These are phyloP conservation scores for Orthonychiurus folsomi DNA, from an alignment of 2,888 invertebrate species.

Conservation along the genomic window DNA sequence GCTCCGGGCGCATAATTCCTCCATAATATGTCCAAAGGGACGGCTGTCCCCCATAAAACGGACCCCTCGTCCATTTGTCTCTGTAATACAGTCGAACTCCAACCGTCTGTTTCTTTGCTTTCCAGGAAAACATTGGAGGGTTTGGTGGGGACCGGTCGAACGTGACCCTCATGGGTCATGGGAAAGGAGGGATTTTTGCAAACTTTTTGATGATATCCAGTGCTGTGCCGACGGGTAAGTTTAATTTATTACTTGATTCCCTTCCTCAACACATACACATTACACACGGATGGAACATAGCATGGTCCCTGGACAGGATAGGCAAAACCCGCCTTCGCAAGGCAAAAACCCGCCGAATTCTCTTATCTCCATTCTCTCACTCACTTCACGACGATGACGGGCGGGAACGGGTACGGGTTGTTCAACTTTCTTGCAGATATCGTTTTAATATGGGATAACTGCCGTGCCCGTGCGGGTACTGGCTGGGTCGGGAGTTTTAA, in stretches of 20 bases:
- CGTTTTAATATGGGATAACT: not conserved
- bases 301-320: too few species aligned
- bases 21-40: not conserved
- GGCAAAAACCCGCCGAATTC: not conserved
- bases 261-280: not conserved
- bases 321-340: too few species aligned
- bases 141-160: slow-evolving; percentile 37
- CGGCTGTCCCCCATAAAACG: not conserved
- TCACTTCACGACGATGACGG: not conserved
- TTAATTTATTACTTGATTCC: not conserved
- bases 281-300: too few species aligned
- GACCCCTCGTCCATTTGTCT: not conserved
- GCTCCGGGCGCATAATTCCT: not conserved
- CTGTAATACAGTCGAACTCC: not conserved
- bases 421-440: not conserved
- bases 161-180: slow-evolving; percentile 38
- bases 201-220: slow-evolving; percentile 40
- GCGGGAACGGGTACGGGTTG: too few species aligned
- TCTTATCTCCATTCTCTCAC: not conserved
- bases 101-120: slow-evolving; percentile 13
- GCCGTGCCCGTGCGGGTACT: too few species aligned
- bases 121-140: slow-evolving; percentile 37
- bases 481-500: not conserved
- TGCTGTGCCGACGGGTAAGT: slow-evolving; percentile 39
- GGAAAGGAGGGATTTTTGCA: slow-evolving; percentile 38